A percentile compares a stretch with the other conserved stretches of the same genome.
Evolutionary conservation across 2,113 vertebrate genomes (phyloP).

Genomic region (Corythaixoides concolor): DNA sequence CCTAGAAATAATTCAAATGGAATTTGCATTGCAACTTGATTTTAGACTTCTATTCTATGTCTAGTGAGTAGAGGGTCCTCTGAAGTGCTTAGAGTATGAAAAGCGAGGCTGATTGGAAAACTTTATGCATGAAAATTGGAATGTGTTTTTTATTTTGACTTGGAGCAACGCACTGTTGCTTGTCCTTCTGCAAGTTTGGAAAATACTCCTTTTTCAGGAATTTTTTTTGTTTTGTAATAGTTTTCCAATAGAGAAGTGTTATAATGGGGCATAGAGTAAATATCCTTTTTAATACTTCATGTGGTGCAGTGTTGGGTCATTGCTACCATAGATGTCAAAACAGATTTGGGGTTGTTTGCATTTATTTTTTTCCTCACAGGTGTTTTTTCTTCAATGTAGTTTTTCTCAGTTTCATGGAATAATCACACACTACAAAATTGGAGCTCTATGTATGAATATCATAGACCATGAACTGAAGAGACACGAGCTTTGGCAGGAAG

Average conservation of each 20-base stretch:
- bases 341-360: background rate
- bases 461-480: constrained; percentile 94
- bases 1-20: background rate
- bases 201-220: background rate
- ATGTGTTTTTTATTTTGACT: background rate
- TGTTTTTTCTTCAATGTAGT: constrained; percentile 72
- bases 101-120: background rate
- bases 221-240: background rate
- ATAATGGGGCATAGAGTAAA: background rate
- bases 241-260: background rate
- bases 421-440: constrained; percentile 93
- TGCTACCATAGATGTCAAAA: background rate
- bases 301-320: background rate
- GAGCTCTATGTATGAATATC: constrained; percentile 91
- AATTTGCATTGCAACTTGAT: background rate
- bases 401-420: constrained; percentile 93
- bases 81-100: background rate
- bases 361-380: background rate
- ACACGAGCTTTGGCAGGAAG: constrained; percentile 92
- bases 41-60: background rate
- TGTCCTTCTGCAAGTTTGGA: background rate
- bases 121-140: background rate
- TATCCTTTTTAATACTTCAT: background rate
- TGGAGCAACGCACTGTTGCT: background rate
- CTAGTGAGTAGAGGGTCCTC: background rate